Evolutionary conservation across 1,140 invertebrate genomes (phyloP), one percentile per base, ranked within the genome.

Genomic region (Atta texana): DNA sequence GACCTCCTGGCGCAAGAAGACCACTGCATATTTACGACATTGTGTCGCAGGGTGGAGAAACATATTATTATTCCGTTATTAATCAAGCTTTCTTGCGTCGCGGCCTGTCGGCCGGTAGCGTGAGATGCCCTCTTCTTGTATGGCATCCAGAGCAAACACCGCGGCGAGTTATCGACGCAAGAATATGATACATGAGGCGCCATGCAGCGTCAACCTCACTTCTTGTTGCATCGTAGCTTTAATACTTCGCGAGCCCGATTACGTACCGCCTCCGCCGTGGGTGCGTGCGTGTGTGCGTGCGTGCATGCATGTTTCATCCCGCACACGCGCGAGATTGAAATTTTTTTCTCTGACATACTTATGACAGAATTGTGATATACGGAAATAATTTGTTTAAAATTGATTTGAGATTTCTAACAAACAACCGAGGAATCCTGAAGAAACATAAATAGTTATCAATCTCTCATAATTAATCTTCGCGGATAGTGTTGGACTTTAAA

Each of bases 41-140:
- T 51, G 44, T 61, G 51, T 80, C 59, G 68, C 39, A 14, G 51
- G 7, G 31, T 44, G 18, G 55, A 82, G 81, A 88, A 89, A 76
- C 75, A 84, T 92, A 87, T 92, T 93, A 93, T 93, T 93, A 93
- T 92, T 92, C 89, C 87, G 92, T 93, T 93, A 93, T 93, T 92
- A 93, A 93, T 93, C 93, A 93, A 92, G 88, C 85, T 91, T 93
- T 92, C 91, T 92, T 93, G 85, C 88, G 69, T 76, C 63, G 72
- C 75, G 87, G 74, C 55, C 84, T 86, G 82, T 86, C 88, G 90
- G 53, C 74, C 88, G 74, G 88, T 89, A 91, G 91, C 88, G 75
- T 77, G 89, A 91, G 89, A 87, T 91, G 87, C 71, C 88, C 64
- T 24, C 72, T 92, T 93, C 90, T 90, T 89, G 90, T 86, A 86